phyloP scores from a whole-genome alignment of 2,797 vertebrate genomes.

The Oreochromis mossambicus region DNA sequence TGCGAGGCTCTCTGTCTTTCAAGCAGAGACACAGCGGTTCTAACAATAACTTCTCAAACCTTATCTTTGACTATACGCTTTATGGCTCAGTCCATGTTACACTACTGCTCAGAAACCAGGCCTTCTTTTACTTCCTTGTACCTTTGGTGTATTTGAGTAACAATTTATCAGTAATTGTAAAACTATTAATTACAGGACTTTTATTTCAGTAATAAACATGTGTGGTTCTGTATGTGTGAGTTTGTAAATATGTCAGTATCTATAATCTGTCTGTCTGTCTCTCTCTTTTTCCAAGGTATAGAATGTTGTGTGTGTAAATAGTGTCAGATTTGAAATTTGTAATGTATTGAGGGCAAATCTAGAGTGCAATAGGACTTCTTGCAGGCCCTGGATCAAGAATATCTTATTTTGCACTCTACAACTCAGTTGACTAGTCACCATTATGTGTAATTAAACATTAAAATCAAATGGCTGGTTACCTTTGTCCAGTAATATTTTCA shows the following conservation, averaged over 20 bases:
- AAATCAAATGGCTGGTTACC: background rate
- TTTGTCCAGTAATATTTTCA: background rate
- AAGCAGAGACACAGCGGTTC: background rate
- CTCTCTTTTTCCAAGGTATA: background rate
- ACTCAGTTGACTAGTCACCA: fast-evolving
- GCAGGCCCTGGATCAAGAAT: background rate
- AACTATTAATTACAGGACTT: background rate
- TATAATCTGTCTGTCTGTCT: background rate
- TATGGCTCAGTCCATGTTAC: background rate
- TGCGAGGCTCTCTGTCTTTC: background rate
- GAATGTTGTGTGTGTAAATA: background rate
- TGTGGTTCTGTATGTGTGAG: background rate
- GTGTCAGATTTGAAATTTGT: background rate
- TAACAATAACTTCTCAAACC: background rate
- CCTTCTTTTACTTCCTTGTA: background rate
- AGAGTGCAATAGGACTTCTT: background rate
- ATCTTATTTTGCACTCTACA: background rate
- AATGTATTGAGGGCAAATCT: background rate
- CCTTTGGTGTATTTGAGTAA: background rate
- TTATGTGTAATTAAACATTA: background rate
- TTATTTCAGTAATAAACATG: background rate
- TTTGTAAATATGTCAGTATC: background rate
- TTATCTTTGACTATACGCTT: background rate
- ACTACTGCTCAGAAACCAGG: background rate
- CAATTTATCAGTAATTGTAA: background rate